Conservation (phyloP, 2,888 invertebrate genomes). For the Chymomyza fuscimana region DNA sequence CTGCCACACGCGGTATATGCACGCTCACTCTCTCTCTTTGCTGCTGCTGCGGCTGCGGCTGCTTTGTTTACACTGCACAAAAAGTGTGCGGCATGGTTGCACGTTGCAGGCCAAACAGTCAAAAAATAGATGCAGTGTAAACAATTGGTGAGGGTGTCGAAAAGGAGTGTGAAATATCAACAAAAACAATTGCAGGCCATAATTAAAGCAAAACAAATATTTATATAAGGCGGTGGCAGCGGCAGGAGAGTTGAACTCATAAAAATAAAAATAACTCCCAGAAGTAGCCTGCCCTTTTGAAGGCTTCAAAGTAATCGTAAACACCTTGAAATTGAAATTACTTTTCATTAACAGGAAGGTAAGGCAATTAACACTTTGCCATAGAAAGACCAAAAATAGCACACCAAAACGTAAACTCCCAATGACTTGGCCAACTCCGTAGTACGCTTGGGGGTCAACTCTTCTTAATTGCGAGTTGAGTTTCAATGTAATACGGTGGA, state of each 20-base stretch:
- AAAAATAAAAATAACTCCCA: slow-evolving; percentile 5
- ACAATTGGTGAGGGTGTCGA: neutral
- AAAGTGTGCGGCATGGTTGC: neutral
- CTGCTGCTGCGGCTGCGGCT: neutral
- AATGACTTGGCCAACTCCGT: neutral
- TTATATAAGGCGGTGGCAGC: neutral
- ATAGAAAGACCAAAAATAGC: neutral
- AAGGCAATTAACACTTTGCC: neutral
- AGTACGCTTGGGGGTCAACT: neutral
- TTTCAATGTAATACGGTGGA: neutral
- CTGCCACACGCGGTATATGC: too few species aligned
- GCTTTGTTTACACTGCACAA: slow-evolving; percentile 42
- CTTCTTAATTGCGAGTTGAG: neutral
- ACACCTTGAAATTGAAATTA: slow-evolving; percentile 46
- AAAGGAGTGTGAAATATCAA: slow-evolving; percentile 33
- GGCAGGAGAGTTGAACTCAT: slow-evolving; percentile 7
- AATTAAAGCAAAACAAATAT: slow-evolving; percentile 65
- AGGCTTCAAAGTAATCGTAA: slow-evolving; percentile 40
- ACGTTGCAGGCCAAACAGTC: neutral
- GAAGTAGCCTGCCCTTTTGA: neutral
- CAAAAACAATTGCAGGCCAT: slow-evolving; percentile 53
- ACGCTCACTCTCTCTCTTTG: neutral
- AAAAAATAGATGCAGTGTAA: neutral
- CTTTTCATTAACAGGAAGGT: slow-evolving; percentile 10
- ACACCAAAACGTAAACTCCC: neutral